A percentile compares a stretch with the other conserved stretches of the same genome.
phyloP scores from a whole-genome alignment of 2,797 vertebrate genomes.

The Knipowitschia caucasica region DNA sequence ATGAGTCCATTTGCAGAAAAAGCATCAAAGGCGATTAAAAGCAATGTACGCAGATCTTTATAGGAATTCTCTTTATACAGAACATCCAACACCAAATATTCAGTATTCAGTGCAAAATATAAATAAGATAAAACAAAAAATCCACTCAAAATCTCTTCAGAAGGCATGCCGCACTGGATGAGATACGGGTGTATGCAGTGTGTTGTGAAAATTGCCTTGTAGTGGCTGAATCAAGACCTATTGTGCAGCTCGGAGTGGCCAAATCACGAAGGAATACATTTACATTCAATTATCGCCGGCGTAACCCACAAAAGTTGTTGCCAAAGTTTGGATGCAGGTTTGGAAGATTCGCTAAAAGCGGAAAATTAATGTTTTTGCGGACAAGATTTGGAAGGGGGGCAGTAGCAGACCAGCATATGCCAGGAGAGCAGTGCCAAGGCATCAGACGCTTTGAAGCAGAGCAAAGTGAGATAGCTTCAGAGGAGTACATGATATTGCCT shows the following conservation, averaged over 20 bases:
- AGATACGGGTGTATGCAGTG: not conserved
- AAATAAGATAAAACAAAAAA: not conserved
- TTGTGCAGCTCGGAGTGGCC: not conserved
- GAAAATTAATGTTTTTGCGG: slow-evolving; percentile 3
- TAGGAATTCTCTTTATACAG: not conserved
- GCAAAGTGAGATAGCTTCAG: not conserved
- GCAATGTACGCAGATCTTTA: not conserved
- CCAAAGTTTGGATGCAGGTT: slow-evolving; percentile 4
- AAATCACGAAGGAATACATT: slow-evolving; percentile 6
- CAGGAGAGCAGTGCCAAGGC: slow-evolving; percentile 3
- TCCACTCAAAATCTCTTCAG: slow-evolving; percentile 6
- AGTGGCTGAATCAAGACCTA: not conserved
- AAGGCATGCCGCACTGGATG: slow-evolving; percentile 1
- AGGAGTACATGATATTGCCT: slow-evolving; percentile 2
- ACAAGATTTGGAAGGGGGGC: slow-evolving; percentile 1
- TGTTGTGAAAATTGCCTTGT: slow-evolving; percentile 3
- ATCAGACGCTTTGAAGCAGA: slow-evolving; percentile 1
- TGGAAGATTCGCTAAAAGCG: not conserved
- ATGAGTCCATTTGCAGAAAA: not conserved
- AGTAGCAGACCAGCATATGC: not conserved
- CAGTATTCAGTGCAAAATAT: not conserved
- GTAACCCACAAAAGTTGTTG: slow-evolving; percentile 5
- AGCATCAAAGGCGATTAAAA: not conserved
- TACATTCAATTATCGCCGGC: slow-evolving; percentile 25
- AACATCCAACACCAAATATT: not conserved